Evolutionary conservation across 1,140 invertebrate species (phyloP), one percentile per base, ranked within the genome.

Genomic region (Drosophila elegans): DNA sequence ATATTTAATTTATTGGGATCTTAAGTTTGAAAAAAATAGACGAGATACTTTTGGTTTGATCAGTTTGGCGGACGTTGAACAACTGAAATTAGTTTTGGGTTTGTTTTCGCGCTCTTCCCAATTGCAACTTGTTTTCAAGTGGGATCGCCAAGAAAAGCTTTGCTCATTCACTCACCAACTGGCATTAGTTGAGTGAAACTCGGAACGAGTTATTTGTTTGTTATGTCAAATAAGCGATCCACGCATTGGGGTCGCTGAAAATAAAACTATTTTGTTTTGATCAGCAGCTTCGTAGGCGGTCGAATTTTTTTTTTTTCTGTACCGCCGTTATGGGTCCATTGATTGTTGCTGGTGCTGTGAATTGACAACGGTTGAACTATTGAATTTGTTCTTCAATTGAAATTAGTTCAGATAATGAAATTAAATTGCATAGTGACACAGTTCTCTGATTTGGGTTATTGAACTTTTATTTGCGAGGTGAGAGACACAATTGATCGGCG

Each of bases 261-360:
- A 49, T 13, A 46, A 48, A 77, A 68, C 74, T 83, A 88, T 88
- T 86, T 83, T 88, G 83, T 88, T 89, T 83, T 88, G 83, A 77
- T 88, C 79, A 52, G 12, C 52, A 71, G 63, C 27, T 88, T 88
- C 83, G 84, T 55, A 61, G 57, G 54, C 61, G 57, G 34, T 46
- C 45, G 48, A 54, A 42, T 56, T n/a, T n/a, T n/a, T n/a, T n/a
- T n/a, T n/a, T n/a, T 74, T 36, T 25, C 6, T 9, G 4, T 45
- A 36, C 46, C 32, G 42, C 32, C 21, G 13, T 53, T 59, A 51
- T 59, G 42, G 36, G 16, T 41, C 1, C 21, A 74, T 41, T 64
- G 12, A 38, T 73, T 62, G 49, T 51, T 62, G 10, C 46, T 45
- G 34, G 25, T 27, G 25, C 10, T 49, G 25, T 12, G 25, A 44